Conservation (phyloP, 1,140 invertebrate genomes). For the Mya arenaria region DNA sequence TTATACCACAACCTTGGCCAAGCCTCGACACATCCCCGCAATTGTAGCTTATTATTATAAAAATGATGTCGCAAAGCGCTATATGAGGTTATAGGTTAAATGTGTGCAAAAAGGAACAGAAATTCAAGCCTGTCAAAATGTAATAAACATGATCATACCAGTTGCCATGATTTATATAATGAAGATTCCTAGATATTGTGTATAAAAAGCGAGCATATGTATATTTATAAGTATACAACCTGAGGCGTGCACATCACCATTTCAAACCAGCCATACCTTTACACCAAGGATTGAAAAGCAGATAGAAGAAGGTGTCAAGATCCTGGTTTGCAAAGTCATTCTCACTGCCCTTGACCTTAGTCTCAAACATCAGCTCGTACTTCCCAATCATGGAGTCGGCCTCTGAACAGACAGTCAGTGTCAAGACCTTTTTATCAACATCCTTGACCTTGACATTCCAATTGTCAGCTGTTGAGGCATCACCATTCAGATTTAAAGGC, state of each 20-base stretch:
- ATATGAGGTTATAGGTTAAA: too few species aligned
- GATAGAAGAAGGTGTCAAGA: conserved; percentile 82
- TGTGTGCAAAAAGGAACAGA: too few species aligned
- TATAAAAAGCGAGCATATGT: too few species aligned
- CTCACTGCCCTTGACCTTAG: conserved; percentile 33
- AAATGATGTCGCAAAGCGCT: too few species aligned
- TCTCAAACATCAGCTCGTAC: conserved; percentile 68
- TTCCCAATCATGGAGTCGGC: conserved; percentile 62
- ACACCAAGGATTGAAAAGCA: conserved; percentile 82
- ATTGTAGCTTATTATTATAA: too few species aligned
- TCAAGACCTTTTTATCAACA: conserved; percentile 38
- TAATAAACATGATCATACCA: too few species aligned
- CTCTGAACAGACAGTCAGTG: conserved; percentile 54
- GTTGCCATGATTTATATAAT: too few species aligned
- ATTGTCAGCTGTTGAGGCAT: not conserved
- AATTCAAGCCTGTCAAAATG: too few species aligned
- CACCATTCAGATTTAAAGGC: conserved; percentile 39
- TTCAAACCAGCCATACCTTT: conserved; percentile 83
- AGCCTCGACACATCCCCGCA: too few species aligned
- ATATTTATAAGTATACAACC: too few species aligned
- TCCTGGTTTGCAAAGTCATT: conserved; percentile 40
- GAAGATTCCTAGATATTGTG: too few species aligned
- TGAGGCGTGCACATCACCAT: not conserved
- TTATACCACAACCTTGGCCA: too few species aligned
- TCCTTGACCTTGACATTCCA: conserved; percentile 27